A percentile compares a stretch with the other conserved stretches of the same genome.
Evolutionary conservation across 2,797 vertebrate species (phyloP).

Genomic region (Spea hammondii): DNA sequence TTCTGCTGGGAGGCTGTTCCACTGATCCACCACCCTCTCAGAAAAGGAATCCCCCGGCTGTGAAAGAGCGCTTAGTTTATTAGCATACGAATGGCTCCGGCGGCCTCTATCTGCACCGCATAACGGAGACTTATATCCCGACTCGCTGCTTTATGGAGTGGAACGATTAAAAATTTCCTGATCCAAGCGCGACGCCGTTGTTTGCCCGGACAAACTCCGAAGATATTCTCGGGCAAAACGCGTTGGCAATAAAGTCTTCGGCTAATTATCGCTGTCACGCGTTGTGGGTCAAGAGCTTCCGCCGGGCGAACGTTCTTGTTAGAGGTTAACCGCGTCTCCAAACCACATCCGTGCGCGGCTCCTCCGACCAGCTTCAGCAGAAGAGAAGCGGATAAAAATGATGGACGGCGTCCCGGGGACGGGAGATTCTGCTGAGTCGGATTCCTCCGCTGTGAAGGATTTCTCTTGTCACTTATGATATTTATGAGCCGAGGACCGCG

Average conservation of each 20-base stretch:
- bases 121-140: no score
- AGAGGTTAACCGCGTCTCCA: slow-evolving; percentile 35
- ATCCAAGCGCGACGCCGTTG: no score
- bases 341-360: slow-evolving; percentile 24
- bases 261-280: not conserved
- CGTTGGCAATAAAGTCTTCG: not conserved
- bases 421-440: slow-evolving; percentile 34
- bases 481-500: slow-evolving; percentile 26
- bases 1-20: no score
- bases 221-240: no score
- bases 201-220: no score
- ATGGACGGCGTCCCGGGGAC: slow-evolving; percentile 13
- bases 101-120: no score
- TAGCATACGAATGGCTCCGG: no score
- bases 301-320: slow-evolving; percentile 7
- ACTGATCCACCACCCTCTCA: no score
- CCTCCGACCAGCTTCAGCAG: not conserved
- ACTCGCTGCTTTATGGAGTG: no score
- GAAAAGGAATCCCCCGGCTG: no score
- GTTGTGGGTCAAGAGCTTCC: not conserved
- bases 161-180: no score
- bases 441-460: not conserved
- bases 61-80: no score
- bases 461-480: slow-evolving; percentile 26
- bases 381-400: slow-evolving; percentile 25